Conservation (phyloP, 2,797 vertebrate genomes). For the Amblyopsis hoosieri region DNA sequence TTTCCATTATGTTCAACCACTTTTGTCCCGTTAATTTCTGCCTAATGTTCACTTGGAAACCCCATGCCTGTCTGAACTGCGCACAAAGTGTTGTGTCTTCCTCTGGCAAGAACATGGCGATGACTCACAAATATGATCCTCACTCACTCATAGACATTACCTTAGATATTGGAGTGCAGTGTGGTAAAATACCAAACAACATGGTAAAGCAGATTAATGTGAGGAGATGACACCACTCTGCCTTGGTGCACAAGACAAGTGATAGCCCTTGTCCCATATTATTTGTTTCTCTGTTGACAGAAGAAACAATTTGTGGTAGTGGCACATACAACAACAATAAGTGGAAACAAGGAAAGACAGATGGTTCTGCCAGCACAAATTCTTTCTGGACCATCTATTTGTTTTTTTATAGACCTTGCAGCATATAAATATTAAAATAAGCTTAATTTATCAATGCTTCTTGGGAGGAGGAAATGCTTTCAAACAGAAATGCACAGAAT, state of each 20-base stretch:
- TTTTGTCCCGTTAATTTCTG: slow-evolving; percentile 47
- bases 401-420: slow-evolving; percentile 78
- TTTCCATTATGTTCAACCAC: slow-evolving; percentile 42
- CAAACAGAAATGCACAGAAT: slow-evolving; percentile 60
- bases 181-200: slow-evolving; percentile 57
- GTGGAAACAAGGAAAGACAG: slow-evolving; percentile 78
- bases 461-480: slow-evolving; percentile 57
- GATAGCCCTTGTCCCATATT: slow-evolving; percentile 63
- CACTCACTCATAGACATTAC: slow-evolving; percentile 42
- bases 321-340: slow-evolving; percentile 75
- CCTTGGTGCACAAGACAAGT: slow-evolving; percentile 62
- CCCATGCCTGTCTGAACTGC: slow-evolving; percentile 52
- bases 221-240: slow-evolving; percentile 66
- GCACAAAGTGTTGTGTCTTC: slow-evolving; percentile 52
- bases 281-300: slow-evolving; percentile 74
- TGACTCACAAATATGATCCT: slow-evolving; percentile 43
- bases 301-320: slow-evolving; percentile 71
- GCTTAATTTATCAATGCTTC: slow-evolving; percentile 72
- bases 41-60: slow-evolving; percentile 51
- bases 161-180: slow-evolving; percentile 34
- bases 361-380: slow-evolving; percentile 84
- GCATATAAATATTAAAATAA: slow-evolving; percentile 77
- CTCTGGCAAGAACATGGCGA: slow-evolving; percentile 41
- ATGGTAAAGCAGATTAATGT: slow-evolving; percentile 51
- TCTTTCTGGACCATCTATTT: slow-evolving; percentile 84